phyloP scores from a whole-genome alignment of 2,888 invertebrate species.

The Pammene fasciana region DNA sequence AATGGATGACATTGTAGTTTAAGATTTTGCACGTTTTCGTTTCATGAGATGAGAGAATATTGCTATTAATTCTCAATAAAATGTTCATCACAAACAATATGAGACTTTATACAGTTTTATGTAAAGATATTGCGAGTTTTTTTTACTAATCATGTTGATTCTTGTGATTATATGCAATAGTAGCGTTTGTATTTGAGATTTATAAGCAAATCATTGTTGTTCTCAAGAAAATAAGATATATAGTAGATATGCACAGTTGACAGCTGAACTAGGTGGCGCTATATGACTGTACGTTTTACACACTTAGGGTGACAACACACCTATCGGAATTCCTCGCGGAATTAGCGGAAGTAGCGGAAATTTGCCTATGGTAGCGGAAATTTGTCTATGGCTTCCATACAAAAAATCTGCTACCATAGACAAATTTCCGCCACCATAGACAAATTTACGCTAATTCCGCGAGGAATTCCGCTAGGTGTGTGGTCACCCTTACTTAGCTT shows the following conservation, averaged over 20 bases:
- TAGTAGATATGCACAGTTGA: background rate
- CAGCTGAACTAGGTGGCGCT: background rate
- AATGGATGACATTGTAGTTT: constrained; percentile 66
- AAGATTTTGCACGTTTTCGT: constrained; percentile 46
- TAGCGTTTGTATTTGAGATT: constrained; percentile 12
- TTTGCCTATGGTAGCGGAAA: too few relatives aligned
- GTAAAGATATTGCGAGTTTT: constrained; percentile 1
- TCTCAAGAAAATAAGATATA: background rate
- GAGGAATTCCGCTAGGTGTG: too few relatives aligned
- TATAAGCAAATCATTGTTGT: background rate
- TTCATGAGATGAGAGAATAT: constrained; percentile 19
- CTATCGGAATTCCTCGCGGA: too few relatives aligned
- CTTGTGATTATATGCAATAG: constrained; percentile 19
- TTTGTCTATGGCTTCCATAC: too few relatives aligned
- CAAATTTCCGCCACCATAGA: too few relatives aligned
- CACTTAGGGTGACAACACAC: too few relatives aligned
- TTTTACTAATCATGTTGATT: constrained; percentile 22
- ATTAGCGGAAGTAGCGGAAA: too few relatives aligned
- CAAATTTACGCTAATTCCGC: too few relatives aligned
- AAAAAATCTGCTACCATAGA: too few relatives aligned
- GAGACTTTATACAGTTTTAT: constrained; percentile 16
- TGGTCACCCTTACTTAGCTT: too few relatives aligned
- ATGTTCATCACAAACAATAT: constrained; percentile 21
- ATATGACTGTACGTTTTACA: background rate
- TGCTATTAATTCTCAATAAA: constrained; percentile 20